Evolutionary conservation across 2,888 invertebrate species (phyloP), one percentile per base, ranked within the genome.

Genomic region (Octodonta nipae): DNA sequence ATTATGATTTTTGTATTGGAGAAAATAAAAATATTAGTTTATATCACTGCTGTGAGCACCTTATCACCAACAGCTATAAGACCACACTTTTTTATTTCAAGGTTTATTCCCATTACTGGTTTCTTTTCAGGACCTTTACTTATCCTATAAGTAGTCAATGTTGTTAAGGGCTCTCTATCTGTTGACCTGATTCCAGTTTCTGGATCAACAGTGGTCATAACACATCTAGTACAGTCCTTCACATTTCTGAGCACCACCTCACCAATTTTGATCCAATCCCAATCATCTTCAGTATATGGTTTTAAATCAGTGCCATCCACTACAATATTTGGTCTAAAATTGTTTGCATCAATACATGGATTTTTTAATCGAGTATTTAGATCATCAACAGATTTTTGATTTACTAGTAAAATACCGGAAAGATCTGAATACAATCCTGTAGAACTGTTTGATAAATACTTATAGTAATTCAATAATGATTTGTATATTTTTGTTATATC

Each of bases 261-360:
- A 0, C 73, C 73, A 13, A 74, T 66, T 50, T 63, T 67, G 13
- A 73, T 56, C 64, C 68, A 71, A 12, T 65, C 60, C 72, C 73
- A 73, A 12, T 56, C 45, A 37, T 73, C 72, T 54, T 74, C 71
- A 3, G 51, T 59, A 42, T 60, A 70, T 2, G 69, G 50, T 28
- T 42, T 37, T 4, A 55, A 30, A 12, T 54, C 43, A 12, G 55
- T 50, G 6, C 65, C 67, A 12, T 64, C 60, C 1, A 73, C 57
- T 0, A 71, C 51, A 28, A 75, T 63, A 47, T 71, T 74, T 4
- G 72, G 70, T 37, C 75, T 55, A 51, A 73, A 73, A 46, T 69
- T 64, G 26, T 62, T 49, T 7, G 58, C 52, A 4, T 61, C 52
- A 2, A 71, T 58, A 1, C 55, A 52, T 5, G 50, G 50, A 16